These are phyloP conservation scores for Myotis brandtii DNA, from an alignment of 2,113 vertebrate species.

Conservation along the genomic window DNA sequence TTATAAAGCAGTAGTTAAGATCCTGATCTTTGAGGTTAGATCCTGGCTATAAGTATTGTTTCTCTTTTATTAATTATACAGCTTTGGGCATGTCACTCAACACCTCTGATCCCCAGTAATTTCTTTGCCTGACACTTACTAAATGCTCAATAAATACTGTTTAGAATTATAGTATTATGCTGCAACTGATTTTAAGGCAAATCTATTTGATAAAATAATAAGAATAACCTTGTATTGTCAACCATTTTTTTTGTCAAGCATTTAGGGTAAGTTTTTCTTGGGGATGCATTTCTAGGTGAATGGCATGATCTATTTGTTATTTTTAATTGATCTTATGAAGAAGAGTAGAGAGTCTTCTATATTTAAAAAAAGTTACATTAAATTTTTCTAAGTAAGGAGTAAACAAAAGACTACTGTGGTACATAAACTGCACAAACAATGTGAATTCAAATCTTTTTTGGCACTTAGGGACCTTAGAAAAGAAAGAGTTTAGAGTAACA, in stretches of 20 bases:
- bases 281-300: background rate
- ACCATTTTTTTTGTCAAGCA: background rate
- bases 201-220: conserved; percentile 7
- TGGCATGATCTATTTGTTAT: background rate
- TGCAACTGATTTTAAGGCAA: background rate
- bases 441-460: background rate
- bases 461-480: background rate
- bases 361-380: background rate
- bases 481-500: background rate
- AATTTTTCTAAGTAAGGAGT: background rate
- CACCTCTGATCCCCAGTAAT: background rate
- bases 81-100: background rate
- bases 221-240: background rate
- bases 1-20: background rate
- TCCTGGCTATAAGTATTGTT: background rate
- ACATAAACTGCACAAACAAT: background rate
- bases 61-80: background rate
- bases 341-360: background rate
- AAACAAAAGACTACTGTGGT: background rate
- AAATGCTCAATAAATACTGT: background rate
- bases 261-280: background rate
- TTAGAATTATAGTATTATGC: background rate
- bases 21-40: background rate
- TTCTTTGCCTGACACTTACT: background rate
- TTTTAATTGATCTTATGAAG: background rate